phyloP scores from a whole-genome alignment of 2,888 invertebrate species.

The Hirtodrosophila duncani region DNA sequence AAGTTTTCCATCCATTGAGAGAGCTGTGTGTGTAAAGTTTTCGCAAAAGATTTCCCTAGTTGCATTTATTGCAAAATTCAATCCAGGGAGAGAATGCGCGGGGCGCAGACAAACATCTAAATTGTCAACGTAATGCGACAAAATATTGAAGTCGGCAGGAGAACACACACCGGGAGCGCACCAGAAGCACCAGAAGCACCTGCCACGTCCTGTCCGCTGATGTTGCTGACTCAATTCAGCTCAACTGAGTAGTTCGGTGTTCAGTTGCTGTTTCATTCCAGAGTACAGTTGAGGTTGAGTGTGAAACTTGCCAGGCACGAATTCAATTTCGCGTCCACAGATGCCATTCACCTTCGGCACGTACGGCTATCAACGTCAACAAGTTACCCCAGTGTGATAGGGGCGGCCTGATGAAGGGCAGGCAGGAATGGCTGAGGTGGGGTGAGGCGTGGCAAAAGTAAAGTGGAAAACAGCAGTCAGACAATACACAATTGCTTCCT shows the following conservation, averaged over 20 bases:
- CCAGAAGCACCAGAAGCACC: conserved; percentile 16
- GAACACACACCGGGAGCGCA: conserved; percentile 22
- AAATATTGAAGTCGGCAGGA: conserved; percentile 70
- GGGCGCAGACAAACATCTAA: conserved; percentile 73
- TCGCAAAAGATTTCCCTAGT: conserved; percentile 49
- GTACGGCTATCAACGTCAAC: conserved; percentile 72
- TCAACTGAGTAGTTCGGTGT: too few species aligned
- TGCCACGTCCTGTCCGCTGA: conserved; percentile 30
- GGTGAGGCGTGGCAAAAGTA: conserved; percentile 51
- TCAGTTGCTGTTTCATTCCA: too few species aligned
- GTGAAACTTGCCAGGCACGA: conserved; percentile 54
- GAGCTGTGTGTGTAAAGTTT: conserved; percentile 26
- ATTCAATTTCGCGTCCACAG: conserved; percentile 74
- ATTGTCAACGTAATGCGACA: conserved; percentile 73
- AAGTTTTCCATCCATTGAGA: too few species aligned
- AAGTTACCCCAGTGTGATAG: conserved; percentile 55
- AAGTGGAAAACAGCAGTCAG: conserved; percentile 72
- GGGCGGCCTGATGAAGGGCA: background rate
- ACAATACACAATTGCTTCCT: conserved; percentile 71
- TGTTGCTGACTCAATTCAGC: conserved; percentile 51
- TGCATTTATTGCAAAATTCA: conserved; percentile 58
- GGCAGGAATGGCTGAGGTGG: background rate
- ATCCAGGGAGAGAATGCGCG: conserved; percentile 60
- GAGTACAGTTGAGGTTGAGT: too few species aligned
- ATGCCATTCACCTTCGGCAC: conserved; percentile 73